Evolutionary conservation across 2,888 invertebrate genomes (phyloP), one percentile per base, ranked within the genome.

Genomic region (Hypolimnas misippus): DNA sequence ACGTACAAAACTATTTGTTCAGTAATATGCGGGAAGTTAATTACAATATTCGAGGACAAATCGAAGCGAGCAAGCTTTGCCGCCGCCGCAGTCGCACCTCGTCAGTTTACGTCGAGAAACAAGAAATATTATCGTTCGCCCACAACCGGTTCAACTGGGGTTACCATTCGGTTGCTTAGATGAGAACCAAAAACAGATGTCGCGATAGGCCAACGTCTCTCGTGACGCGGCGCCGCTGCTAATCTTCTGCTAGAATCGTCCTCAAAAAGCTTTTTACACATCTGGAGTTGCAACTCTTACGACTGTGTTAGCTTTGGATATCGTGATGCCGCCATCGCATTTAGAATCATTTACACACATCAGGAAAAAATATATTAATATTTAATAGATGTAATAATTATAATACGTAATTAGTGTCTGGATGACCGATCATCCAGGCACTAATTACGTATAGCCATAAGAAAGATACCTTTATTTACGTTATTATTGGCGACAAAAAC

Each of bases 1-100:
- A 49, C 21, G 49, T 29, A 49, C 29, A 7, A 25, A 14, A 49
- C 49, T 7, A 14, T 12, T 49, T 7, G 14, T 5, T 29, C n/a
- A n/a, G n/a, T n/a, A 49, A 6, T 29, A 49, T 3, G 14, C 25
- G n/a, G 49, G 25, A 49, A 49, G 49, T 29, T 49, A 14, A 49
- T 49, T 49, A 49, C 14, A 49, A 29, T 49, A 49, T 25, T 29
- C 49, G 49, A 49, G 49, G 49, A 49, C 49, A 49, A 29, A 25
- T 49, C 29, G 17, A 14, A 25, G 7, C n/a, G 7, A 49, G 7
- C n/a, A 7, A 49, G 14, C 25, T 3, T 6, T 21, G n/a, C 25
- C 19, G 10, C 12, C 17, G 17, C 10, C 21, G 21, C 46, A 10
- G 46, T 21, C 46, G 4, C 17, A 38, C 8, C 14, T 38, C 5